Percentiles rank a stretch among this genome's conserved stretches.
These are phyloP conservation scores for Sinotaia quadrata DNA, from an alignment of 2,888 invertebrate genomes.

Conservation along the genomic window DNA sequence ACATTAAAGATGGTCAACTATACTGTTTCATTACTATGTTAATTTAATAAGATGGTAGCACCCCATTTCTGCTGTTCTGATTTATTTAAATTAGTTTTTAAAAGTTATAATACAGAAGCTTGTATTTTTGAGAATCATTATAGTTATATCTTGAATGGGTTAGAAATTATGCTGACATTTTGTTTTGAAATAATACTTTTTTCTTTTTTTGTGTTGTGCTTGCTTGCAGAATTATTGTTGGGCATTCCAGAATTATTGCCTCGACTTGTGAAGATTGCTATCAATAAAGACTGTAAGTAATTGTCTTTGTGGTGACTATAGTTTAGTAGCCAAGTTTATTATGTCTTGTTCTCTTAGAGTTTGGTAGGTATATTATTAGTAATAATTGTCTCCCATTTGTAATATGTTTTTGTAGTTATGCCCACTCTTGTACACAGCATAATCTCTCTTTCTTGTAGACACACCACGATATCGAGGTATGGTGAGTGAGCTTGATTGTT, in stretches of 20 bases:
- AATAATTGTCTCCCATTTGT: neutral
- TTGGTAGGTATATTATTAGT: neutral
- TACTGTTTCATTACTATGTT: too few relatives aligned
- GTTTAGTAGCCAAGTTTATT: neutral
- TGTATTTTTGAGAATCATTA: too few relatives aligned
- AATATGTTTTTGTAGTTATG: neutral
- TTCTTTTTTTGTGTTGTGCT: too few relatives aligned
- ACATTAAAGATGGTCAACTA: too few relatives aligned
- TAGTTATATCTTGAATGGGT: too few relatives aligned
- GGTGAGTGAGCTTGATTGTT: constrained; percentile 71
- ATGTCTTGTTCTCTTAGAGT: neutral
- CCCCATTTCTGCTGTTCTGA: too few relatives aligned
- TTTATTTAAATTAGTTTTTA: too few relatives aligned
- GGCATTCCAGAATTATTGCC: constrained; percentile 70
- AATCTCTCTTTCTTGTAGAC: too few relatives aligned
- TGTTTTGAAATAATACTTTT: too few relatives aligned
- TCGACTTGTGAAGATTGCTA: constrained; percentile 69
- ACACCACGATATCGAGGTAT: constrained; percentile 69
- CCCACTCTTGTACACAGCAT: neutral
- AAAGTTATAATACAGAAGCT: too few relatives aligned
- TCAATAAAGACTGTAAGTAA: constrained; percentile 68
- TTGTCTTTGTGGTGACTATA: neutral
- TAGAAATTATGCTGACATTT: too few relatives aligned
- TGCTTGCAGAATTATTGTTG: constrained; percentile 67
- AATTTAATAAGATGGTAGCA: too few relatives aligned